Conservation (phyloP, 2,888 invertebrate genomes). For the Brachyopa scutellaris region DNA sequence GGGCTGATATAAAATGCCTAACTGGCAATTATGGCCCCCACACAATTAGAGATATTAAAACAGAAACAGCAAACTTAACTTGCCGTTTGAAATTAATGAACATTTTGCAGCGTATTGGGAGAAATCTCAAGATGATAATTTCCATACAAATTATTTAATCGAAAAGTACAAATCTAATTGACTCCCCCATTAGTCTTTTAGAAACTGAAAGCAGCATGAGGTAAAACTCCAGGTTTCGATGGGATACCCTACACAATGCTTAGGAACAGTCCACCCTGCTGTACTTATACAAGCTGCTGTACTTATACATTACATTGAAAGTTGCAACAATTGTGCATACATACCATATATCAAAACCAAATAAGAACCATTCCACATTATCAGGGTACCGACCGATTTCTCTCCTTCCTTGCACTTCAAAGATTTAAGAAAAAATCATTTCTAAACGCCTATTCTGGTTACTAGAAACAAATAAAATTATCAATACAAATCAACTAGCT, state of each 20-base stretch:
- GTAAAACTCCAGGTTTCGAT: background rate
- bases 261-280: background rate
- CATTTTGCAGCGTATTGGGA: background rate
- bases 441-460: too few relatives aligned
- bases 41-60: background rate
- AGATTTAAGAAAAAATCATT: too few relatives aligned
- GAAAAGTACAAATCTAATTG: conserved; percentile 4
- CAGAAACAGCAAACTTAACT: background rate
- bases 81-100: background rate
- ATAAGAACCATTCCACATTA: background rate
- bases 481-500: too few relatives aligned
- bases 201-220: background rate
- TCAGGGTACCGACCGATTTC: conserved; percentile 41
- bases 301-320: background rate
- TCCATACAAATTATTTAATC: background rate
- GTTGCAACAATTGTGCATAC: background rate
- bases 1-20: conserved; percentile 2
- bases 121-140: background rate
- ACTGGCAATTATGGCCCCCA: background rate
- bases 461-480: too few relatives aligned
- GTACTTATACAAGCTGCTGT: background rate
- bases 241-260: background rate
- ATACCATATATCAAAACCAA: conserved; percentile 13
- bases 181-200: background rate
- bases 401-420: conserved; percentile 9